A percentile compares a stretch with the other conserved stretches of the same genome.
phyloP scores from a whole-genome alignment of 2,797 vertebrate genomes.

The Onychomys leucogaster region DNA sequence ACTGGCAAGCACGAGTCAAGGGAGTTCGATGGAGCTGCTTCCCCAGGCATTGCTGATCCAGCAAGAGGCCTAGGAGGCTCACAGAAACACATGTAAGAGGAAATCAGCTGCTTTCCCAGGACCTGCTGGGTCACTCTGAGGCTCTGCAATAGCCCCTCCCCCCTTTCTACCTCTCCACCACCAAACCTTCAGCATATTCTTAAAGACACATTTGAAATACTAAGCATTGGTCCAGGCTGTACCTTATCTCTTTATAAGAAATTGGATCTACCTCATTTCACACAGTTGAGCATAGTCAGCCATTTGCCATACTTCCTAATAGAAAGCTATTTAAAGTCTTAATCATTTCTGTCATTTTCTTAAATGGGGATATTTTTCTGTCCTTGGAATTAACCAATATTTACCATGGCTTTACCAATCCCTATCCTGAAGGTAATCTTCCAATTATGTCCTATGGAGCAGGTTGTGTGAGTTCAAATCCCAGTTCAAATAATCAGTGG shows the following conservation, averaged over 20 bases:
- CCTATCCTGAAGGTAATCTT: neutral
- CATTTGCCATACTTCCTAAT: constrained; percentile 24
- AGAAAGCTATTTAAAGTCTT: constrained; percentile 13
- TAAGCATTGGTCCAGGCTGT: neutral
- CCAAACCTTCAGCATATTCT: neutral
- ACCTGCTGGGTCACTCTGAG: neutral
- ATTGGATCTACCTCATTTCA: constrained; percentile 61
- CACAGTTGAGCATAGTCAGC: constrained; percentile 48
- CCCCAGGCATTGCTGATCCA: neutral
- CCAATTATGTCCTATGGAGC: neutral
- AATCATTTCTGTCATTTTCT: constrained; percentile 21
- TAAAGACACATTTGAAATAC: neutral
- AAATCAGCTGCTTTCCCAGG: neutral
- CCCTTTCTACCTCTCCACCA: neutral
- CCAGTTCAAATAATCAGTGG: constrained; percentile 33
- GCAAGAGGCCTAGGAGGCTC: neutral
- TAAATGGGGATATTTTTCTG: neutral
- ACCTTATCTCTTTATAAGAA: constrained; percentile 44
- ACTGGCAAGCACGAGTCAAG: neutral
- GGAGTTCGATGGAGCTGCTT: no score
- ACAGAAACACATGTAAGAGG: neutral
- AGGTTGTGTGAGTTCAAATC: constrained; percentile 3
- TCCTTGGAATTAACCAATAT: neutral
- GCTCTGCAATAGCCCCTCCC: neutral
- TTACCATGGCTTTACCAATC: neutral